These are phyloP conservation scores for Gila orcuttii DNA, from an alignment of 2,113 vertebrate genomes.

Conservation along the genomic window DNA sequence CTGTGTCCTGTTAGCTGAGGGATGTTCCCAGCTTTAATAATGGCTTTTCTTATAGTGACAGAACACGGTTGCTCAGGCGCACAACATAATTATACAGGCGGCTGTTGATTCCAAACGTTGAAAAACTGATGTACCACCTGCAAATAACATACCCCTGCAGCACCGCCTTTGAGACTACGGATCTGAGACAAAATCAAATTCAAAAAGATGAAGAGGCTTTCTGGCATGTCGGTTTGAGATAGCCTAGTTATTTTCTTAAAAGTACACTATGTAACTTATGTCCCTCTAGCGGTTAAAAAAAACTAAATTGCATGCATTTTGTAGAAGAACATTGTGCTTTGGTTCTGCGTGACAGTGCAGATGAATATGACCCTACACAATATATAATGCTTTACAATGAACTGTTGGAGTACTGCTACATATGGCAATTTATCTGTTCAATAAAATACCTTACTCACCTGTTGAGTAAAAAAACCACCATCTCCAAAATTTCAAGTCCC, in stretches of 20 bases:
- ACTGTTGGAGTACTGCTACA: too few relatives aligned
- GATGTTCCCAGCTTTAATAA: slow-evolving; percentile 15
- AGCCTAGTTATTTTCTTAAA: background rate
- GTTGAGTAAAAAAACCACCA: too few relatives aligned
- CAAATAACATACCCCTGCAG: slow-evolving; percentile 36
- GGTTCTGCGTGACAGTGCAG: too few relatives aligned
- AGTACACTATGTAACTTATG: too few relatives aligned
- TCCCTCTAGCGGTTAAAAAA: too few relatives aligned
- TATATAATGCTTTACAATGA: too few relatives aligned
- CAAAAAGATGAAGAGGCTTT: background rate
- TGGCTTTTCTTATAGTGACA: slow-evolving; percentile 24
- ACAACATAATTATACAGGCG: slow-evolving; percentile 21
- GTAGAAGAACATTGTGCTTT: too few relatives aligned
- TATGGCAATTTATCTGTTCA: too few relatives aligned
- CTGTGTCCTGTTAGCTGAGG: background rate
- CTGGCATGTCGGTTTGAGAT: background rate
- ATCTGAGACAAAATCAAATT: background rate
- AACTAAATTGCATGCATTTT: too few relatives aligned
- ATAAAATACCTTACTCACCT: too few relatives aligned
- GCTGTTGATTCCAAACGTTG: background rate
- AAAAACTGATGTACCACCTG: background rate
- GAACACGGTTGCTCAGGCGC: background rate
- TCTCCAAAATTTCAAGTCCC: too few relatives aligned
- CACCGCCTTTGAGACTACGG: background rate
- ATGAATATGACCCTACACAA: too few relatives aligned